Percentiles rank a stretch among this genome's conserved stretches.
phyloP scores from a whole-genome alignment of 2,888 invertebrate genomes.

The Heliconius charithonia region DNA sequence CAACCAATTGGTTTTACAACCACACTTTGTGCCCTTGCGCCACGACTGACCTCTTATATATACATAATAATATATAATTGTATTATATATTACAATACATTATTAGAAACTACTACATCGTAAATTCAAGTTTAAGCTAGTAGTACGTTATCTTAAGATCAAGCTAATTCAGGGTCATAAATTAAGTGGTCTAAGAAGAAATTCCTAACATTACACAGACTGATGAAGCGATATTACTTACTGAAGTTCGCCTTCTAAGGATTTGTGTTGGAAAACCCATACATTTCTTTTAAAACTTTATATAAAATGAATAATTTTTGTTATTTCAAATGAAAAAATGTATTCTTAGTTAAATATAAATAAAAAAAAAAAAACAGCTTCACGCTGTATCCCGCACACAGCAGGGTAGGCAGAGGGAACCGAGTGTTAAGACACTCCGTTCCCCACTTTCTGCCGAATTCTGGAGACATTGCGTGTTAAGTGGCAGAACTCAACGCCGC shows the following conservation, averaged over 20 bases:
- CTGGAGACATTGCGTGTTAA: no score
- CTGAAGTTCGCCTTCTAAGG: neutral
- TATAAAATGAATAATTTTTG: neutral
- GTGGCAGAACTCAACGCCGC: no score
- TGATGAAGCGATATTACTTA: constrained; percentile 27
- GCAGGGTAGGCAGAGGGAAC: no score
- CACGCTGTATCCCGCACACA: no score
- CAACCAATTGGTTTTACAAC: no score
- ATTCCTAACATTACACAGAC: constrained; percentile 21
- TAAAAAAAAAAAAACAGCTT: no score
- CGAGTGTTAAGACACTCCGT: no score
- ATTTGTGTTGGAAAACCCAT: constrained; percentile 17
- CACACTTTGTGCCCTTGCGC: no score
- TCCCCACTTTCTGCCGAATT: no score
- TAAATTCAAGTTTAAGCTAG: constrained; percentile 22
- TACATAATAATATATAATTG: no score
- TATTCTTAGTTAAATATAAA: neutral
- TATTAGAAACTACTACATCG: neutral
- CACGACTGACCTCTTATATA: neutral
- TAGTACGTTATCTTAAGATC: constrained; percentile 12
- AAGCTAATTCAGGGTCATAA: constrained; percentile 13
- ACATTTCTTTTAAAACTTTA: neutral
- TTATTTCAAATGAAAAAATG: neutral
- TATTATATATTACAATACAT: neutral
- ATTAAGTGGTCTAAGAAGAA: constrained; percentile 24